A percentile compares a stretch with the other conserved stretches of the same genome.
Evolutionary conservation across 2,113 vertebrate genomes (phyloP).

Genomic region (Pantherophis guttatus): DNA sequence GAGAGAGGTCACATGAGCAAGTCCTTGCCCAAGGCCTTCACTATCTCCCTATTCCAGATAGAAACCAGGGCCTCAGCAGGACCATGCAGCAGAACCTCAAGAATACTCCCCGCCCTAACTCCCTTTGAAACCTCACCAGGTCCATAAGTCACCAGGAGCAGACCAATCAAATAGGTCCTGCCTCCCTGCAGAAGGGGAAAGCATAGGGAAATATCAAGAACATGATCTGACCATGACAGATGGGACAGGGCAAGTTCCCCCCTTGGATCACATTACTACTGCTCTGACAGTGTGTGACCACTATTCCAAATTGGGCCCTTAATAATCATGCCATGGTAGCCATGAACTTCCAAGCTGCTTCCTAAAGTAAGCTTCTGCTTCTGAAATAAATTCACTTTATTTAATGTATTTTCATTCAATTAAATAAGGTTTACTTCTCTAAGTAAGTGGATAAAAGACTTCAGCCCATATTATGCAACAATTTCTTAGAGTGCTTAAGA

Average conservation of each 20-base stretch:
- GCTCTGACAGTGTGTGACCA: background rate
- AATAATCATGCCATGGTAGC: background rate
- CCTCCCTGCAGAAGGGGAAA: background rate
- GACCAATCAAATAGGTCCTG: background rate
- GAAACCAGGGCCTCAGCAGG: background rate
- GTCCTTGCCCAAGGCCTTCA: background rate
- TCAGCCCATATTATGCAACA: background rate
- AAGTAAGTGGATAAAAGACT: background rate
- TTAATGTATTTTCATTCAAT: background rate
- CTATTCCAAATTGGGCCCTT: background rate
- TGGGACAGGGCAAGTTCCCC: background rate
- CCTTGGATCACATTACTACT: background rate
- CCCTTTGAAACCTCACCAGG: background rate
- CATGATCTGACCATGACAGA: background rate
- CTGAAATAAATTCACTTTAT: background rate
- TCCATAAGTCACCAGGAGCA: background rate
- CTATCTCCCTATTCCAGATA: background rate
- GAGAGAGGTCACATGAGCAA: background rate
- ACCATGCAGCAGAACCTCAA: background rate
- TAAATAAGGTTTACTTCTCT: background rate
- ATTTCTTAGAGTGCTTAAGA: background rate
- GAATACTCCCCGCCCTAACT: background rate
- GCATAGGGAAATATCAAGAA: background rate
- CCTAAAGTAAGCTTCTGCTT: background rate
- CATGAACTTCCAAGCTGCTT: background rate